Conservation (phyloP, 2,888 invertebrate genomes). For the Lathronympha strigana region DNA sequence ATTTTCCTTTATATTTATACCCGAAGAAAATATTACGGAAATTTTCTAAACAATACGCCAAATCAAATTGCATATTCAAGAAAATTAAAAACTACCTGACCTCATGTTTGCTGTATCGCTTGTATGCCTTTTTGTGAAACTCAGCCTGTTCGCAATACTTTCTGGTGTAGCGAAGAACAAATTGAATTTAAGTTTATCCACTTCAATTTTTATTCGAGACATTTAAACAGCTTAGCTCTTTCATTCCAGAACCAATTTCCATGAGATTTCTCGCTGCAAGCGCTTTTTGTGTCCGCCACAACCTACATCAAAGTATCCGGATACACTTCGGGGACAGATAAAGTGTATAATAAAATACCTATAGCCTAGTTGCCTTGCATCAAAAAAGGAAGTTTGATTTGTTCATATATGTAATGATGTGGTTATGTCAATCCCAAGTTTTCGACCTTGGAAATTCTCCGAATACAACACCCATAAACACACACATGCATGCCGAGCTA, state of each 20-base stretch:
- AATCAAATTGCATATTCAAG: no score
- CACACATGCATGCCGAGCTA: no score
- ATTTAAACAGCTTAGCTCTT: conserved; percentile 55
- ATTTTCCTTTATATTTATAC: no score
- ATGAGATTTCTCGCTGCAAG: conserved; percentile 55
- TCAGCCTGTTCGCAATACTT: background rate
- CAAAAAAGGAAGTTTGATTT: no score
- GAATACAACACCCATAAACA: no score
- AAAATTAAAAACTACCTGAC: no score
- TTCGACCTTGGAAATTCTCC: no score
- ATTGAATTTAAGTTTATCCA: conserved; percentile 12
- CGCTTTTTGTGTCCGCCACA: conserved; percentile 57
- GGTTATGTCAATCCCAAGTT: no score
- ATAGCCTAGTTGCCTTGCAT: no score
- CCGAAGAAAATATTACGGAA: no score
- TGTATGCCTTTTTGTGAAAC: background rate
- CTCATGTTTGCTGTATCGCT: background rate
- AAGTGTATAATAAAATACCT: conserved; percentile 24
- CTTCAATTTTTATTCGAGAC: conserved; percentile 15
- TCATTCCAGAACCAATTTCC: conserved; percentile 59
- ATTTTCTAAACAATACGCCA: no score
- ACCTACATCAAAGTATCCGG: conserved; percentile 60
- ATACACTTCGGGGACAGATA: conserved; percentile 56
- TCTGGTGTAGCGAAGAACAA: conserved; percentile 1
- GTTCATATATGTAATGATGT: no score